Base-by-base conservation (phyloP, 2,797 vertebrate species). In the Enteromius argenteus region DNA sequence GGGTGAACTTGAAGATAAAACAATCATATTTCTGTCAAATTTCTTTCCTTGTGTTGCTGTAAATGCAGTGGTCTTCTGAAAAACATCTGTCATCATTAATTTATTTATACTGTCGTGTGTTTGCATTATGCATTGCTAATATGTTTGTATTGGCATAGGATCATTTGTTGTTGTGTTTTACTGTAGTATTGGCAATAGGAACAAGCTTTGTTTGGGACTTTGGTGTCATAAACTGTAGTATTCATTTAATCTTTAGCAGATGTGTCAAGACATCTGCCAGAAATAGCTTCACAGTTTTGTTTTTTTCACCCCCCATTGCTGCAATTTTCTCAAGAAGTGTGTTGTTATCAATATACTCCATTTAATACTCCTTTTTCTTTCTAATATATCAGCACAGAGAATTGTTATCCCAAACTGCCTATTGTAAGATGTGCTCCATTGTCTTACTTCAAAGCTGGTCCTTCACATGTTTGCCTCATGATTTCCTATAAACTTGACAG, bases 401-500 rank as follows among this genome's bases (percentile, higher is more conserved):
- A 15, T 60, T 71, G 21, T 80, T 30, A 44, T 46, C 13, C n/a
- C 23, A 78, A 56, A 32, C 10, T n/a, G 5, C 42, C 4, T 19
- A 32, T 85, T 76, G 8, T 76, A 27, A 76, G 32, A 58, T 76
- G 81, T 53, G n/a, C 27, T 76, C 37, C 35, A 80, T 13, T 84
- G 81, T 83, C 79, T 90, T 81, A 66, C 88, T 88, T 92, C 89
- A 91, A 91, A 93, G 89, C 88, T 83, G 77, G 23, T 85, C 74
- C 58, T 76, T 84, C 90, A 92, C 89, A 92, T 91, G 90, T 86
- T 78, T 88, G 87, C 90, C 86, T 86, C 46, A 86, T 90, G 87
- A 81, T 87, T 76, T 82, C 71, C 76, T 79, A 87, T 90, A 90
- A 87, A 66, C 79, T 44, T 87, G 80, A 72, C 44, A 79, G 76